phyloP scores from a whole-genome alignment of 1,140 invertebrate genomes.

The Maniola jurtina region DNA sequence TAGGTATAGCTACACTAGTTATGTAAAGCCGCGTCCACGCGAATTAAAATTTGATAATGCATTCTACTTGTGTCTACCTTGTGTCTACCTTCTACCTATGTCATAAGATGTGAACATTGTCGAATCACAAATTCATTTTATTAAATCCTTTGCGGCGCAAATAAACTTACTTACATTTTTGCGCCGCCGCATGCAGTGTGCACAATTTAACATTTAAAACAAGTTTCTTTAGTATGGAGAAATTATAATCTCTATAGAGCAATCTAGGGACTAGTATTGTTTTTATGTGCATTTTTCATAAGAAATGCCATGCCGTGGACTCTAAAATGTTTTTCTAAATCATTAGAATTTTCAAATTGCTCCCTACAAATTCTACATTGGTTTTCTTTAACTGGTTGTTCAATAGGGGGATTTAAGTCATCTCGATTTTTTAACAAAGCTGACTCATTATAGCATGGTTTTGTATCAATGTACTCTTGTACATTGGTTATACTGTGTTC shows the following conservation, averaged over 20 bases:
- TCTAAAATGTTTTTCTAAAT: constrained; percentile 81
- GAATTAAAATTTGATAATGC: too few species aligned
- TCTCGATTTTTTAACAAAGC: constrained; percentile 73
- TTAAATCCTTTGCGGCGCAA: neutral
- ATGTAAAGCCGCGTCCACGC: too few species aligned
- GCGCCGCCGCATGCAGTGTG: too few species aligned
- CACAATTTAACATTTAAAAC: too few species aligned
- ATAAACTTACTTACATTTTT: too few species aligned
- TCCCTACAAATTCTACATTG: constrained; percentile 83
- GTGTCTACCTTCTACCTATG: too few species aligned
- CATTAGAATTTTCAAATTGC: constrained; percentile 78
- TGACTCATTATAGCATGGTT: constrained; percentile 78
- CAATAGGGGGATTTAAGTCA: constrained; percentile 41
- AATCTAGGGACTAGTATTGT: constrained; percentile 4
- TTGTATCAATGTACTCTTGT: constrained; percentile 79
- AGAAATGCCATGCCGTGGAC: constrained; percentile 85
- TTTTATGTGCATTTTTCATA: constrained; percentile 58
- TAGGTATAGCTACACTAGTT: too few species aligned
- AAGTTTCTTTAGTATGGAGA: too few species aligned
- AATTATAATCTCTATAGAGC: neutral
- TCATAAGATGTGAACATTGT: too few species aligned
- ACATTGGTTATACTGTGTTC: constrained; percentile 81
- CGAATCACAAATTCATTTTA: too few species aligned
- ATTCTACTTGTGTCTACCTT: too few species aligned
- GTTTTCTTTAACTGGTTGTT: constrained; percentile 78